Conservation (phyloP, 2,888 invertebrate genomes). For the Leucophenga maculata region DNA sequence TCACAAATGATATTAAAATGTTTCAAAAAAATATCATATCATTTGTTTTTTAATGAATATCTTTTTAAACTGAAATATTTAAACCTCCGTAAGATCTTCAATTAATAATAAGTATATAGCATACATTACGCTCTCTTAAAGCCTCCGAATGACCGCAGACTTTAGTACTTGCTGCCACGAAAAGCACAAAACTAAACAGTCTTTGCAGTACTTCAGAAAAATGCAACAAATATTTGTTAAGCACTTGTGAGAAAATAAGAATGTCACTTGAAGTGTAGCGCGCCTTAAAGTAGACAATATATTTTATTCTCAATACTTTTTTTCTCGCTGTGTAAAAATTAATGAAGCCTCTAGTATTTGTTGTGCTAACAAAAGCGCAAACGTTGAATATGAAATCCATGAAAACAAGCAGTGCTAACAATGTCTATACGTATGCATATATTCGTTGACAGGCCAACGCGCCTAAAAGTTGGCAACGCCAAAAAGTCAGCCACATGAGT, state of each 20-base stretch:
- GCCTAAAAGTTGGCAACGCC: not conserved
- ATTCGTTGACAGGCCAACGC: not conserved
- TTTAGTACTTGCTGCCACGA: not conserved
- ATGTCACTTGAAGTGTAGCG: too few species aligned
- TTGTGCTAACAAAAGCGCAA: not conserved
- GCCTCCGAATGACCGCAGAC: too few species aligned
- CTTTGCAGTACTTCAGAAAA: not conserved
- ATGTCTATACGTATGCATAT: too few species aligned
- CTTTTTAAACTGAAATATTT: too few species aligned
- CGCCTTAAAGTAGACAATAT: conserved; percentile 4
- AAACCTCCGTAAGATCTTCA: too few species aligned
- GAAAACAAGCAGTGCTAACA: not conserved
- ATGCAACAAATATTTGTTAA: conserved; percentile 17
- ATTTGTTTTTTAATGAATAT: too few species aligned
- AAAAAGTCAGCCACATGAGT: not conserved
- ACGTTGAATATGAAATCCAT: not conserved
- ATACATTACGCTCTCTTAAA: too few species aligned
- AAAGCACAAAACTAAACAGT: not conserved
- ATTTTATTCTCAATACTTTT: not conserved
- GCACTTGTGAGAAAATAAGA: not conserved
- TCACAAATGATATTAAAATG: too few species aligned
- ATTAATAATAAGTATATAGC: too few species aligned
- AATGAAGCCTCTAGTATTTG: conserved; percentile 6
- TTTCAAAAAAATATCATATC: too few species aligned
- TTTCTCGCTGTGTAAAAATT: not conserved